phyloP scores from a whole-genome alignment of 2,797 vertebrate genomes.

The Eulemur mongoz region DNA sequence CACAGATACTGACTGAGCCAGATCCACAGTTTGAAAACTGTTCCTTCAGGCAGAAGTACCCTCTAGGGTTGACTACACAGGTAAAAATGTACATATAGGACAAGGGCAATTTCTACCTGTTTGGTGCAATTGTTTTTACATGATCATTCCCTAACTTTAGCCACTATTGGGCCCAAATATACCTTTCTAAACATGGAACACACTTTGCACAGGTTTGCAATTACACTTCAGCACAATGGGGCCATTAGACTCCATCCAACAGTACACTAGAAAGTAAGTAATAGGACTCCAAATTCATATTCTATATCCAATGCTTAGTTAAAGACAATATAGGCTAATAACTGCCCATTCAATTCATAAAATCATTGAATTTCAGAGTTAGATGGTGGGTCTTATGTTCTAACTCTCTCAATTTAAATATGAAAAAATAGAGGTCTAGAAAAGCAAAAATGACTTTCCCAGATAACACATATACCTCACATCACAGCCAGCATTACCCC shows the following conservation, averaged over 20 bases:
- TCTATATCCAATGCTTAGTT: background rate
- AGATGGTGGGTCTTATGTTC: background rate
- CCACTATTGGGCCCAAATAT: accelerated
- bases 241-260: too few relatives aligned
- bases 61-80: background rate
- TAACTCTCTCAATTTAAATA: background rate
- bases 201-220: background rate
- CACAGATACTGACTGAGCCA: background rate
- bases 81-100: background rate
- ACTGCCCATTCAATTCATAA: background rate
- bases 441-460: background rate
- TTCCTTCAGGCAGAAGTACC: background rate
- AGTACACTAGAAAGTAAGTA: background rate
- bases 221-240: background rate
- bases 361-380: background rate
- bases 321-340: background rate
- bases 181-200: background rate
- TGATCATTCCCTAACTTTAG: background rate
- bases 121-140: background rate
- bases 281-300: background rate
- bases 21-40: background rate
- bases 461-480: background rate
- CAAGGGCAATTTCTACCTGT: background rate
- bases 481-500: background rate
- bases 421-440: background rate